Evolutionary conservation across 2,888 invertebrate genomes (phyloP), one percentile per base, ranked within the genome.

Genomic region (Eledona agricola): DNA sequence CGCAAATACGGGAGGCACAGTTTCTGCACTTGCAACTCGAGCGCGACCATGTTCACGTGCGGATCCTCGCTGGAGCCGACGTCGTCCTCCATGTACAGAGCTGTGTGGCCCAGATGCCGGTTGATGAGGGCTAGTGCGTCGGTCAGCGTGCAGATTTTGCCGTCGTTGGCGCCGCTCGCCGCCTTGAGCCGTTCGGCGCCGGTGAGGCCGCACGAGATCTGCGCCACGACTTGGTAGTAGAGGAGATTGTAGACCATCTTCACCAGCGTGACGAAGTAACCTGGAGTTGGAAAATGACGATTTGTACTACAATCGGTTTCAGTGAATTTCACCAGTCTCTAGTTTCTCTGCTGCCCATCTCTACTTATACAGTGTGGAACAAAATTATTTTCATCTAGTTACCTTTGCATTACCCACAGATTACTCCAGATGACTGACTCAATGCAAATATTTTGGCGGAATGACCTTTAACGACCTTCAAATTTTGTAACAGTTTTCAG

Each of bases 201-300:
- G 23, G 83, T 83, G 69, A 88, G 79, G 58, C 81, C 81, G 57
- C 88, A 87, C 45, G 87, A 85, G 57, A 93, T 80, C 76, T 91
- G 90, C 42, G 89, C 84, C 58, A 94, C 84, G 32, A 93, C 87
- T 82, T 96, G 95, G 75, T 95, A 89, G 79, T 92, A 94, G 54
- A 89, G 81, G 57, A 96, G 82, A 74, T 95, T 92, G 80, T 92
- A 96, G 59, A 95, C 82, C 59, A 90, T 87, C 73, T 90, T 89
- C 1, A 95, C 90, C 67, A 95, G 86, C 71, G 89, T 88, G 1
- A 89, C 89, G 78, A 91, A 95, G 74, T 93, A 93, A 38, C 88
- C 95, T 94, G 81, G 1, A 51, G 19, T 16, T 10, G 9, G 6
- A 1, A 13, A 5, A 26, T 7, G 1, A 29, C n/a, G 1, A 34